These are phyloP conservation scores for Drosophila burlai DNA, from an alignment of 1,140 invertebrate genomes.

Conservation along the genomic window DNA sequence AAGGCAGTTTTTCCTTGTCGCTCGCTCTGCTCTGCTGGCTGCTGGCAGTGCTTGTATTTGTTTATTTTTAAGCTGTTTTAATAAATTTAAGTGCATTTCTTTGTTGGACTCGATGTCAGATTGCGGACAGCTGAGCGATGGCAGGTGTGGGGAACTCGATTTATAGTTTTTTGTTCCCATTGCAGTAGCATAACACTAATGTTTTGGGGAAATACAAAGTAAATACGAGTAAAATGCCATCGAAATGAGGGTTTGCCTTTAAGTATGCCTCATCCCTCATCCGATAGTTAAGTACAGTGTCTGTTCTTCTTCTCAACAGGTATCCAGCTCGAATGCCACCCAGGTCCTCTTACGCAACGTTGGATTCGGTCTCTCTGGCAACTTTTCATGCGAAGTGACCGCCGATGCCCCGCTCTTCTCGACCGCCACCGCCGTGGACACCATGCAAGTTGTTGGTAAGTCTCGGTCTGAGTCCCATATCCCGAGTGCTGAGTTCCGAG, in stretches of 20 bases:
- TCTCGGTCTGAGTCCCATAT: slow-evolving; percentile 48
- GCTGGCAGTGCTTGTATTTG: slow-evolving; percentile 37
- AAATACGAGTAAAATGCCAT: background rate
- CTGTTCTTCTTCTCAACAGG: slow-evolving; percentile 85
- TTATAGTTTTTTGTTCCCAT: slow-evolving; percentile 14
- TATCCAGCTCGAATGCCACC: slow-evolving; percentile 90
- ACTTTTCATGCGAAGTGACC: slow-evolving; percentile 94
- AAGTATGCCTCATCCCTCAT: background rate
- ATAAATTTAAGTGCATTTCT: slow-evolving; percentile 76
- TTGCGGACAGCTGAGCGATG: slow-evolving; percentile 40
- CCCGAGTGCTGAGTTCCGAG: background rate
- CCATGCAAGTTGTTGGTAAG: slow-evolving; percentile 92
- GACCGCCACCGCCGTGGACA: slow-evolving; percentile 88
- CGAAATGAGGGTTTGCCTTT: background rate
- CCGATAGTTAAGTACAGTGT: slow-evolving; percentile 19
- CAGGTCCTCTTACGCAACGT: slow-evolving; percentile 91
- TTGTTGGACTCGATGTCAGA: slow-evolving; percentile 55
- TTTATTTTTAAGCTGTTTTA: slow-evolving; percentile 51
- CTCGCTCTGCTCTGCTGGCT: slow-evolving; percentile 31
- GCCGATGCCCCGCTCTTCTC: slow-evolving; percentile 91
- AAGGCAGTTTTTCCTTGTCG: slow-evolving; percentile 41
- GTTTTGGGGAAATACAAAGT: background rate
- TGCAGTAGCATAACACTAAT: slow-evolving; percentile 16
- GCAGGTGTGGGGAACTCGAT: slow-evolving; percentile 22
- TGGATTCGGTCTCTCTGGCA: slow-evolving; percentile 90